A percentile compares a stretch with the other conserved stretches of the same genome.
Conservation (phyloP, 2,113 vertebrate genomes). For the Scytalopus superciliaris region DNA sequence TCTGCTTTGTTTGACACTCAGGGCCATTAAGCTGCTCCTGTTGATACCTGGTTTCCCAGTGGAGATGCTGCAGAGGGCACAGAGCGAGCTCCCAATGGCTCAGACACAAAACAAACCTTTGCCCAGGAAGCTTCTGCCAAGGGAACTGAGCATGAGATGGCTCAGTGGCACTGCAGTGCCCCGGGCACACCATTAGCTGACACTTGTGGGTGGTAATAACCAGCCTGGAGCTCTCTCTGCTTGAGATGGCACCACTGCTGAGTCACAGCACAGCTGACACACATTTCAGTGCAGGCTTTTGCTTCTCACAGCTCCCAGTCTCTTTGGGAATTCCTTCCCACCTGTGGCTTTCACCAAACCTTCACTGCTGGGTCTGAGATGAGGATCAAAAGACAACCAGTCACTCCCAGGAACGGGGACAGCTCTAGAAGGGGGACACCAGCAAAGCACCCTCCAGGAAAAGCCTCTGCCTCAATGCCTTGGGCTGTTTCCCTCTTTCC, state of each 20-base stretch:
- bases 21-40: background rate
- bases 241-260: background rate
- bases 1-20: background rate
- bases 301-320: background rate
- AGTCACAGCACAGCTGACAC: background rate
- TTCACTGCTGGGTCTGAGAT: accelerated
- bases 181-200: background rate
- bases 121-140: background rate
- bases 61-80: background rate
- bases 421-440: background rate
- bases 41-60: background rate
- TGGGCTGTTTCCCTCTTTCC: background rate
- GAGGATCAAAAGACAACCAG: background rate
- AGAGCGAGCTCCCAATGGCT: background rate
- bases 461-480: background rate
- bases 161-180: background rate
- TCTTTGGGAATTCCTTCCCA: background rate
- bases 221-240: background rate
- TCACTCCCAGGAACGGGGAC: background rate
- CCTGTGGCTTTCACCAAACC: background rate
- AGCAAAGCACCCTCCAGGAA: background rate
- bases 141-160: background rate
- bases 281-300: background rate
- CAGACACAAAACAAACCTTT: background rate
- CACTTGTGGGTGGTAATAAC: accelerated